Evolutionary conservation across 2,888 invertebrate species (phyloP).

Genomic region (Physocephala rufipes): DNA sequence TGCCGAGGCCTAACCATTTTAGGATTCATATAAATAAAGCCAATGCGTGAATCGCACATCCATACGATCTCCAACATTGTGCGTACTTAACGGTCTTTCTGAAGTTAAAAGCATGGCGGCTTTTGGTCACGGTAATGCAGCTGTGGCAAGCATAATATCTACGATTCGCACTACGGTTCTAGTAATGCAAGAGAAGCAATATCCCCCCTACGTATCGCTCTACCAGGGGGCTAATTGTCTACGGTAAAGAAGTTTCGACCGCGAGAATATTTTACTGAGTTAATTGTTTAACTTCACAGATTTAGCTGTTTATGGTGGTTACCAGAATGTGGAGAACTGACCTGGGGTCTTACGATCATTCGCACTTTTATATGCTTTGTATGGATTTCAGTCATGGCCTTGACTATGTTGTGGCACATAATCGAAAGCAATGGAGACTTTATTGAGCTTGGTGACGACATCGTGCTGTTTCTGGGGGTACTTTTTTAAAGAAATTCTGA

Average conservation of each 20-base stretch:
- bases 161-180: too few relatives aligned
- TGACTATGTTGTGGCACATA: slow-evolving; percentile 47
- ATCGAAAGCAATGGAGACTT: slow-evolving; percentile 43
- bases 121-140: too few relatives aligned
- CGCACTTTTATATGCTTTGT: slow-evolving; percentile 3
- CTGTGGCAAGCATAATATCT: too few relatives aligned
- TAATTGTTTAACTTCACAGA: slow-evolving; percentile 1
- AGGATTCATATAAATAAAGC: too few relatives aligned
- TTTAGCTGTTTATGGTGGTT: slow-evolving; percentile 9
- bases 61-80: too few relatives aligned
- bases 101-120: too few relatives aligned
- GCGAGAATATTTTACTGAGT: too few relatives aligned
- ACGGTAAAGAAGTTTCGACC: not conserved
- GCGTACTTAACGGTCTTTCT: too few relatives aligned
- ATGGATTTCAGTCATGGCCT: slow-evolving; percentile 37
- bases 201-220: slow-evolving; percentile 17
- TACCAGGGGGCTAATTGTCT: not conserved
- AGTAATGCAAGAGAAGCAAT: not conserved
- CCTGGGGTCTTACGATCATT: not conserved
- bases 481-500: slow-evolving; percentile 32
- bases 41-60: too few relatives aligned
- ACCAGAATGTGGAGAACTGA: not conserved
- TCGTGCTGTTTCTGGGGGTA: slow-evolving; percentile 50
- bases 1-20: too few relatives aligned
- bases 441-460: slow-evolving; percentile 48